Evolutionary conservation across 2,888 invertebrate species (phyloP), one percentile per base, ranked within the genome.

Genomic region (Drosophila suboccidentalis): DNA sequence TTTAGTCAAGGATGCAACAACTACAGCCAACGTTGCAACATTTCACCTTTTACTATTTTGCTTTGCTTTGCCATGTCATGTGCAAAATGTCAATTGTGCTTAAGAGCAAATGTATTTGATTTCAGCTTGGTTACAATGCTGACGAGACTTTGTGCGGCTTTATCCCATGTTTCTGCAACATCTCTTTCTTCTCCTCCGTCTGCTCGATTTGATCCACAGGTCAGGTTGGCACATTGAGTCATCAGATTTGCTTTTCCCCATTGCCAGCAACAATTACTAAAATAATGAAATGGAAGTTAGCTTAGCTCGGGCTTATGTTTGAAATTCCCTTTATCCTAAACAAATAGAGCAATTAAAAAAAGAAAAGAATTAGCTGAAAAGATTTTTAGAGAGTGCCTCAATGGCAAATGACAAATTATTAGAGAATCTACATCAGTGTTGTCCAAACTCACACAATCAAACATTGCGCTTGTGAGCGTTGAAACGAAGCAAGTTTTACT

Each of bases 11-110:
- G 76, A 60, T 82, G 75, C 86, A 71, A 76, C 22, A 29, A 53
- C 71, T 78, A 75, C 70, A 70, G 69, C 59, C 65, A 80, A 66
- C 73, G 62, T 62, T 75, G 61, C 67, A 75, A 63, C 67, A 65
- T 86, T 83, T 83, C 80, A 88, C 80, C 87, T 79, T 76, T 70
- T 64, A 67, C 53, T 76, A 69, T 83, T 71, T 61, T 67, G 57
- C 65, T 71, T 76, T 72, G 54, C 71, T 80, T 86, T 80, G 80
- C 75, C 80, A 75, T 61, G 78, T 83, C 89, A 87, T 84, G 87
- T 89, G 89, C 65, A 78, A 83, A 87, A 84, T 85, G 87, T 89
- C 89, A 85, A 85, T 85, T 85, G 87, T 77, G 75, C 87, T 85
- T 84, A 73, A 72, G 81, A 75, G 75, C 82, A 75, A 85, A 84